Evolutionary conservation across 64 coral and sea anemone species (phyloP), one percentile per base, ranked within the genome.

Genomic region (Montipora cactus): DNA sequence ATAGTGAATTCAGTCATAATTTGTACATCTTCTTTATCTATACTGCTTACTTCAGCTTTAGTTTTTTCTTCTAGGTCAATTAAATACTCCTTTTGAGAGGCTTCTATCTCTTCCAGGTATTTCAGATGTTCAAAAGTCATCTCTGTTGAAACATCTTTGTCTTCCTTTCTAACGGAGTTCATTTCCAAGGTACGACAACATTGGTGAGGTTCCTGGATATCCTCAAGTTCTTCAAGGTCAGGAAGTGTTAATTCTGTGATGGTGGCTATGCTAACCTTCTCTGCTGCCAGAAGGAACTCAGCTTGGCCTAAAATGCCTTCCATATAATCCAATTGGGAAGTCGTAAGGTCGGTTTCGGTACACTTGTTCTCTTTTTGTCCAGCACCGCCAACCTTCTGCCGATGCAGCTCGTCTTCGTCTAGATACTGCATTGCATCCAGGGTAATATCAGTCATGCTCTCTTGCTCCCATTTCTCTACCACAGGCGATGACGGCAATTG

Each of bases 381-480:
- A 44, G 28, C 61, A 71, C 62, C 7, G 5, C 9, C 5, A 16
- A 15, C 53, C 55, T 81, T 86, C 11, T 47, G 82, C 45, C 64
- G 47, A 71, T 69, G 22, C 19, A 50, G 47, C 18, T 71, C 62
- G 47, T 86, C 64, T 50, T 88, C 51, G 21, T 88, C 92, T 15
- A 93, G 67, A 62, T 88, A 93, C 19, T 57, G 44, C 44, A 93
- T 69, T 44, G 80, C 84, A 55, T 79, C 76, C 19, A 88, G 22
- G 10, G 92, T 93, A 28, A 93, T 79, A 47, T 91, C 90, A 74
- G 90, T 92, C 73, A 92, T 92, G 46, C 79, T 81, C 16, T 91
- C 89, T 58, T 69, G 23, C 4, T 91, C 89, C 49, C 47, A 81
- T 81, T 53, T 91, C 52, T 79, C 71, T 18, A 86, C 82, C 7